Base-by-base conservation (phyloP, 2,113 vertebrate genomes). In the Campylorhamphus procurvoides region DNA sequence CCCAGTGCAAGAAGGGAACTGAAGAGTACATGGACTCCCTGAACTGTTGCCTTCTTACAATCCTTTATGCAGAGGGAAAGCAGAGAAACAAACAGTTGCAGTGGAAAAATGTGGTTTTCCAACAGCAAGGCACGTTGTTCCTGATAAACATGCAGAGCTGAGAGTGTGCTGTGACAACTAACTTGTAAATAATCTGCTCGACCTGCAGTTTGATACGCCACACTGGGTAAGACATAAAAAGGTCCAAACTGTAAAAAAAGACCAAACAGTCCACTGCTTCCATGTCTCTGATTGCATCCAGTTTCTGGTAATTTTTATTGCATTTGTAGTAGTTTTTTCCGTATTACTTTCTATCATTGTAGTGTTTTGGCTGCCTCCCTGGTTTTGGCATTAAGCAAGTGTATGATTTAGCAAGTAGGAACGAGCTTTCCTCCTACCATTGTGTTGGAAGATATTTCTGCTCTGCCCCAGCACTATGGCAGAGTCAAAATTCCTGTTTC, bases 71-170 rank as follows among this genome's bases (percentile, higher is more conserved):
- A 74, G 60, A 74, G 4, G 18, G 14, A 12, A 62, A 74, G 42
- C 49, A 69, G 25, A 47, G 37, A 60, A 71, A 40, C 12, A 44
- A 49, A 49, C 4, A 25, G 58, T 16, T 40, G 24, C 50, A 24
- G 46, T 8, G 19, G 8, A 24, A 67, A 83, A 42, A 40, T 0
- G 10, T 6, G 1, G 4, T 49, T 29, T 76, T 55, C 50, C 31
- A 64, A 3, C 29, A 18, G 12, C 5, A n/a, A 35, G 29, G 29
- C 29, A 4, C 6, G 56, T 35, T 44, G 0, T 11, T 53, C 31
- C 11, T 10, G 1, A 3, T 1, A 15, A 35, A 14, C 10, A 9
- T 0, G 8, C 20, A 1, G 37, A 46, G 16, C 58, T 1, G 10
- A 7, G 4, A 1, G 28, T 4, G 4, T 29, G 52, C 33, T 39